These are phyloP conservation scores for Leptodirus hochenwartii DNA, from an alignment of 2,888 invertebrate species.

Conservation along the genomic window DNA sequence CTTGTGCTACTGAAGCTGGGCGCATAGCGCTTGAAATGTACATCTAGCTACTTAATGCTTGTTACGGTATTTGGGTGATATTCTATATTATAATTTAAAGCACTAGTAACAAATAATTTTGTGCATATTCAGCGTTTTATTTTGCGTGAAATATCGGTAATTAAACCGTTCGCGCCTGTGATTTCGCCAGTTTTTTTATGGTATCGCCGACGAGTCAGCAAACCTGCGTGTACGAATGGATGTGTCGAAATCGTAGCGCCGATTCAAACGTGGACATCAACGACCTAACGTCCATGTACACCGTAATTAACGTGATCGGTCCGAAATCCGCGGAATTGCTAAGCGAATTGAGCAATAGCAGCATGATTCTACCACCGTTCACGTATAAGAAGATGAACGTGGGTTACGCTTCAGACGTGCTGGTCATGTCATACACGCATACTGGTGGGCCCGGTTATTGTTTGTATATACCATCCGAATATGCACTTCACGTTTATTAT, in stretches of 20 bases:
- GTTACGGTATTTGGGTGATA: no score
- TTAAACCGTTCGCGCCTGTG: no score
- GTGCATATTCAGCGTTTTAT: no score
- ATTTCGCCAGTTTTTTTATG: conserved; percentile 58
- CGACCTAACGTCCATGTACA: conserved; percentile 56
- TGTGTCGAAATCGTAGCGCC: conserved; percentile 39
- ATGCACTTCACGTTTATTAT: conserved; percentile 55
- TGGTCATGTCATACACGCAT: conserved; percentile 52
- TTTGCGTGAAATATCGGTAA: no score
- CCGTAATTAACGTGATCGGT: conserved; percentile 50
- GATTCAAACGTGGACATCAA: conserved; percentile 41
- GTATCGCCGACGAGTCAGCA: conserved; percentile 66
- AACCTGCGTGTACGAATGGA: conserved; percentile 52
- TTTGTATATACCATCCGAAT: conserved; percentile 51
- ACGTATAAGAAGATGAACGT: conserved; percentile 48
- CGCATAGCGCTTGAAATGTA: no score
- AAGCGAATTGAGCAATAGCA: conserved; percentile 42
- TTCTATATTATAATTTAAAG: no score
- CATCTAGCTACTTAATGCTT: no score
- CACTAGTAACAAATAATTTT: no score
- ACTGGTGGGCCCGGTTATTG: conserved; percentile 55
- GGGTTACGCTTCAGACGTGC: conserved; percentile 48
- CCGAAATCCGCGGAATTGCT: conserved; percentile 46
- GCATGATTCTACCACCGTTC: conserved; percentile 41
- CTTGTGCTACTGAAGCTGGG: no score